Evolutionary conservation across 30 jellyfish, hydroid and myxozoan species (phyloP).

Genomic region (Catostylus mosaicus): DNA sequence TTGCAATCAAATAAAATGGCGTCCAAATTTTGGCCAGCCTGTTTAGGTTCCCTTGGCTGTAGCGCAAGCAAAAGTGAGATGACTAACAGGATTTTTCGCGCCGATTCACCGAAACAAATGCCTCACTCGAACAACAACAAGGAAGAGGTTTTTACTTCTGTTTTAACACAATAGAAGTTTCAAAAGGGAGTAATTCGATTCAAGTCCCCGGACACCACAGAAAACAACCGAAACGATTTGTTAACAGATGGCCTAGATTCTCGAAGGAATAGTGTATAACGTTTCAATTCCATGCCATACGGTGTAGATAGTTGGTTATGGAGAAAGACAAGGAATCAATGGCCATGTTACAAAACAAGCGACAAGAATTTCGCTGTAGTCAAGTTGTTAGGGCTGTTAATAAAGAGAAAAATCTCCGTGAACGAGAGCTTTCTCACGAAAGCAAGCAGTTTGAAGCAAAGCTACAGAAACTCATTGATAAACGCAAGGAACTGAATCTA

Average conservation of each 20-base stretch:
- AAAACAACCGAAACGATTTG: not conserved
- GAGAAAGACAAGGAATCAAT: constrained; percentile 66
- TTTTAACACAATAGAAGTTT: not conserved
- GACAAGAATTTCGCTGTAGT: constrained; percentile 66
- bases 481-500: constrained; percentile 58
- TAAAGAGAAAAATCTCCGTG: constrained; percentile 58
- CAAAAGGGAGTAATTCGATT: constrained; percentile 17
- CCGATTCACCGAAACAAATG: constrained; percentile 14
- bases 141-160: not conserved
- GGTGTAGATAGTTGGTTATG: not conserved
- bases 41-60: no score
- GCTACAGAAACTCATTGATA: constrained; percentile 32
- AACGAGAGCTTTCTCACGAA: constrained; percentile 60
- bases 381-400: constrained; percentile 61
- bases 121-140: not conserved
- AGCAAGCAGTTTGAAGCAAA: constrained; percentile 45
- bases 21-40: not conserved
- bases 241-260: constrained; percentile 27
- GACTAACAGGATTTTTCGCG: constrained; percentile 13
- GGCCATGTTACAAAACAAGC: constrained; percentile 53
- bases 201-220: constrained; percentile 40
- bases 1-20: not conserved
- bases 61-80: no score
- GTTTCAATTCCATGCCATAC: not conserved
- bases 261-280: no score